Conservation (phyloP, 2,888 invertebrate genomes). For the Periphyllus acericola region DNA sequence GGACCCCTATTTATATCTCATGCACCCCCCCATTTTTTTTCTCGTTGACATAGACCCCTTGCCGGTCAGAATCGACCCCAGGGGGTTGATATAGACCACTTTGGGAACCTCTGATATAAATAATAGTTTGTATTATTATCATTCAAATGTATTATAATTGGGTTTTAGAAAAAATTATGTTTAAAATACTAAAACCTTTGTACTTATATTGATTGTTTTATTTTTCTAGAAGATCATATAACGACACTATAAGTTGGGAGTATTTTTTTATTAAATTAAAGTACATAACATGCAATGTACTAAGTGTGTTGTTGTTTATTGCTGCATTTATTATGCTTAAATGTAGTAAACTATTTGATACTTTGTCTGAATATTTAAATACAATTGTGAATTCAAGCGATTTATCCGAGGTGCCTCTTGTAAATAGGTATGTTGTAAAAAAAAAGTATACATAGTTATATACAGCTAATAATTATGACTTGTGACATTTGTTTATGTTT, state of each 20-base stretch:
- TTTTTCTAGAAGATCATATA: neutral
- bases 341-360: neutral
- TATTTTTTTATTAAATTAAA: neutral
- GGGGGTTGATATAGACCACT: no score
- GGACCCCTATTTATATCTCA: no score
- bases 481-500: neutral
- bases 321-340: neutral
- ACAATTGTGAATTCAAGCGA: neutral
- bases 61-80: no score
- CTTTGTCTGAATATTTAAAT: slow-evolving; percentile 10
- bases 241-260: neutral
- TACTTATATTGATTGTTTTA: slow-evolving; percentile 27
- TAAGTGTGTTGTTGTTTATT: neutral
- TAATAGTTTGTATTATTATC: no score
- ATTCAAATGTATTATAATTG: no score
- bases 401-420: neutral
- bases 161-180: no score
- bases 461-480: neutral
- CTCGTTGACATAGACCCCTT: no score
- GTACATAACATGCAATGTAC: neutral
- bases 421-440: neutral
- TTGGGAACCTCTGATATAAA: no score
- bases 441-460: no score
- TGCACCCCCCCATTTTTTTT: no score
- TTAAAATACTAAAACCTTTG: no score